Evolutionary conservation across 2,113 vertebrate species (phyloP).

Genomic region (Psilopsiagon aurifrons): DNA sequence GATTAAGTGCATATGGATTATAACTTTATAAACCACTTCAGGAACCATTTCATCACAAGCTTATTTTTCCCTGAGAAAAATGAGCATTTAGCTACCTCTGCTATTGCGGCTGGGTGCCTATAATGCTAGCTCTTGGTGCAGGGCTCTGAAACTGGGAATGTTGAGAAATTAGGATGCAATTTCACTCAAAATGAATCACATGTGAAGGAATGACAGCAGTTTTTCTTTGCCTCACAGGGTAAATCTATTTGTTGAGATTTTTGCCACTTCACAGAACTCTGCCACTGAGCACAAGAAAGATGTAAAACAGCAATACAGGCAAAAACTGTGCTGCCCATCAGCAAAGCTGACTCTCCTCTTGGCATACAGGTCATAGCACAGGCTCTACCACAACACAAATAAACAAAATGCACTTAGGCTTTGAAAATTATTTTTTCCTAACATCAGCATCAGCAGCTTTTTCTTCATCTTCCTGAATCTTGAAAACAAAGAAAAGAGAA

Average conservation of each 20-base stretch:
- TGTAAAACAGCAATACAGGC: not conserved
- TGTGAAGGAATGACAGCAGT: not conserved
- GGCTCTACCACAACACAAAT: constrained; percentile 43
- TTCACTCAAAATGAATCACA: not conserved
- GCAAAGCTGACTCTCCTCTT: constrained; percentile 13
- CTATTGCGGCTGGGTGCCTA: not conserved
- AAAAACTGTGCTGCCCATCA: constrained; percentile 9
- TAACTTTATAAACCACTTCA: not conserved
- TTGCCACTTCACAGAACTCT: constrained; percentile 31
- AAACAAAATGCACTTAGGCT: not conserved
- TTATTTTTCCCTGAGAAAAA: not conserved
- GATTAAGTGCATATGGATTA: not conserved
- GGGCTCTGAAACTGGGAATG: not conserved
- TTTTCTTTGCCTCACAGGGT: not conserved
- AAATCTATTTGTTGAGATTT: not conserved
- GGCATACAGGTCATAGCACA: constrained; percentile 6
- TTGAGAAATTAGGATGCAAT: not conserved
- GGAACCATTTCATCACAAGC: not conserved
- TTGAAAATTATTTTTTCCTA: constrained; percentile 53
- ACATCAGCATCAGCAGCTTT: constrained; percentile 54
- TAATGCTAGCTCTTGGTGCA: not conserved
- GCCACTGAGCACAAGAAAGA: constrained; percentile 41
- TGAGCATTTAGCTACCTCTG: not conserved
- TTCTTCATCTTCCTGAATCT: constrained; percentile 70
- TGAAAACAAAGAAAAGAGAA: constrained; percentile 32